phyloP scores from a whole-genome alignment of 2,888 invertebrate genomes.

The Epinotia nisella region DNA sequence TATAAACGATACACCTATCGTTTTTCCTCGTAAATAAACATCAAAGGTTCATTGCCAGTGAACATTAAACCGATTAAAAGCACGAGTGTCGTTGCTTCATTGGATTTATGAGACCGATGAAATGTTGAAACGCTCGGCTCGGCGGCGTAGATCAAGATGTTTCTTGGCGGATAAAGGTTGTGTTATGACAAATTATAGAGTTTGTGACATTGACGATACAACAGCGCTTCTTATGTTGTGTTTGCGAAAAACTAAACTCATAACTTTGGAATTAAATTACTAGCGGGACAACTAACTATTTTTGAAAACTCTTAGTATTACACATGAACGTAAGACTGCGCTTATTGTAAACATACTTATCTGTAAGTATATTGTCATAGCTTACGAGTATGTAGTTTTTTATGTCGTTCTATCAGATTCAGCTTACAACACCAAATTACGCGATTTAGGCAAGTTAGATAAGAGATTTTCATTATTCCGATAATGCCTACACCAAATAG shows the following conservation, averaged over 20 bases:
- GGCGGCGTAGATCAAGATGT: background rate
- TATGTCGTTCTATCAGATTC: background rate
- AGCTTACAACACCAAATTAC: background rate
- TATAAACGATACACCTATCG: conserved; percentile 36
- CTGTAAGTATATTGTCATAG: background rate
- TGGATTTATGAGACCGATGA: conserved; percentile 35
- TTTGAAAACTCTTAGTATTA: background rate
- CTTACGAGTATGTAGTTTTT: no score
- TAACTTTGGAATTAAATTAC: no score
- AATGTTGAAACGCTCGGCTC: conserved; percentile 2
- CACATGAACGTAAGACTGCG: background rate
- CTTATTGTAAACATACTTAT: background rate
- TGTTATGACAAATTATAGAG: background rate
- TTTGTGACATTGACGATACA: background rate
- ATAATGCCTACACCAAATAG: background rate
- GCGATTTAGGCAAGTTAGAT: conserved; percentile 4
- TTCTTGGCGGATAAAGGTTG: background rate
- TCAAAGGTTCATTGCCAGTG: conserved; percentile 37
- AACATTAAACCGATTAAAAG: conserved; percentile 35
- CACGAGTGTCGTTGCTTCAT: conserved; percentile 35
- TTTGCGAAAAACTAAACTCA: no score
- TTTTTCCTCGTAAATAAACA: conserved; percentile 35
- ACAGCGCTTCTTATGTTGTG: no score
- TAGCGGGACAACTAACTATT: no score
- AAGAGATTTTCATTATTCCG: conserved; percentile 14